Evolutionary conservation across 1,140 invertebrate species (phyloP), one percentile per base, ranked within the genome.

Genomic region (Zaprionus africanus): DNA sequence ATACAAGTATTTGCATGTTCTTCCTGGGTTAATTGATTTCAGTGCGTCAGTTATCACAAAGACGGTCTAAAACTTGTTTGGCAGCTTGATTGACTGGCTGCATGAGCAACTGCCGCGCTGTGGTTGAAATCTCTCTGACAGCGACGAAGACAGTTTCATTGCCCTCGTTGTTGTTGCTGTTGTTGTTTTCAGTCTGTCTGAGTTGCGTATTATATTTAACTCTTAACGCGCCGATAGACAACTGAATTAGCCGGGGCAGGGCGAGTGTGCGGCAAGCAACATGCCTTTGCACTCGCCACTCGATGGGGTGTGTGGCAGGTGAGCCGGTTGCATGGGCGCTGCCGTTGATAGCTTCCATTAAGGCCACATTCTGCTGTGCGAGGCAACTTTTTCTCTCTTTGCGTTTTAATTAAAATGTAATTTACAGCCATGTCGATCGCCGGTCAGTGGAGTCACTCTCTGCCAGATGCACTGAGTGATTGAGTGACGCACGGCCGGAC

Each of bases 351-450:
- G 72, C 59, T 84, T 64, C 76, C 79, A 81, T 90, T 88, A 84
- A 51, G 78, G 46, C 36, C 54, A 15, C 56, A 26, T 17, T 43
- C 54, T 64, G 11, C 31, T 43, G 12, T 34, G 13, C 51, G 19
- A 28, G 41, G 41, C 51, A 61, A 49, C 36, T 61, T 74, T 46
- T 41, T 56, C 57, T 41, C 38, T 56, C 72, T 74, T 61, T 78
- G 64, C 80, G 81, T 66, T 85, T 90, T 90, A 90, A 90, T 90
- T 85, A 85, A 90, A 90, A 85, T 85, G 86, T 90, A 90, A 90
- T 90, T 90, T 82, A 79, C 78, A 67, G 77, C 59, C 84, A 72
- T 63, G 66, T 73, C 67, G 65, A 71, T 73, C 38, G 59, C 22
- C 31, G 71, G 62, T 53, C 9, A 78, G 43, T 69, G 61, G 53